Conservation (phyloP, 2,888 invertebrate species). For the Andricus curvator region DNA sequence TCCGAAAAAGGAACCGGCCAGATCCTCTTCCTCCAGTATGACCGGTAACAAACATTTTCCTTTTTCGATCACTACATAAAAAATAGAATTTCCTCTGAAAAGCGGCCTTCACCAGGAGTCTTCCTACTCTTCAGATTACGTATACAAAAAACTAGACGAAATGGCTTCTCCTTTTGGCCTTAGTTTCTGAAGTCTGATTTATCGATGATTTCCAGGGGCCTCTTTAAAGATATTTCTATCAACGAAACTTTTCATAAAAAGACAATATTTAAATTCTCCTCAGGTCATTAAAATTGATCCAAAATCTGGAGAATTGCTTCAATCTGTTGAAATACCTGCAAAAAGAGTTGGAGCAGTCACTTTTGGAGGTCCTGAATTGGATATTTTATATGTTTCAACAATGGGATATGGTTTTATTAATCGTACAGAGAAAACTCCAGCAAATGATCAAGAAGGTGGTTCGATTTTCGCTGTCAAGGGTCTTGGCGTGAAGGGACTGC, state of each 20-base stretch:
- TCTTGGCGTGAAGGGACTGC: constrained; percentile 72
- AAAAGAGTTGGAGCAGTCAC: constrained; percentile 84
- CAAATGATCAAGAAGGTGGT: constrained; percentile 74
- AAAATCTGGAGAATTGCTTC: constrained; percentile 80
- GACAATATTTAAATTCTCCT: neutral
- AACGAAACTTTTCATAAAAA: neutral
- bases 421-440: constrained; percentile 76
- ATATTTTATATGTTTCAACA: constrained; percentile 85
- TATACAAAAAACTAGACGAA: no score
- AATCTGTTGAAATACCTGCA: constrained; percentile 81
- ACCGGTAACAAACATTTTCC: no score
- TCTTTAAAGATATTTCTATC: neutral
- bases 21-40: no score
- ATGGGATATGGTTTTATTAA: constrained; percentile 77
- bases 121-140: no score
- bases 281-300: constrained; percentile 84
- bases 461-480: constrained; percentile 76
- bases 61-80: no score
- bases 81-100: no score
- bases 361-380: constrained; percentile 84
- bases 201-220: no score
- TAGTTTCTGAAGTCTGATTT: no score
- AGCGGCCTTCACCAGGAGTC: no score
- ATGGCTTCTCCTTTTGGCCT: no score
- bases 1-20: no score